phyloP scores from a whole-genome alignment of 2,797 vertebrate genomes.

The Pithecia hirsuta region DNA sequence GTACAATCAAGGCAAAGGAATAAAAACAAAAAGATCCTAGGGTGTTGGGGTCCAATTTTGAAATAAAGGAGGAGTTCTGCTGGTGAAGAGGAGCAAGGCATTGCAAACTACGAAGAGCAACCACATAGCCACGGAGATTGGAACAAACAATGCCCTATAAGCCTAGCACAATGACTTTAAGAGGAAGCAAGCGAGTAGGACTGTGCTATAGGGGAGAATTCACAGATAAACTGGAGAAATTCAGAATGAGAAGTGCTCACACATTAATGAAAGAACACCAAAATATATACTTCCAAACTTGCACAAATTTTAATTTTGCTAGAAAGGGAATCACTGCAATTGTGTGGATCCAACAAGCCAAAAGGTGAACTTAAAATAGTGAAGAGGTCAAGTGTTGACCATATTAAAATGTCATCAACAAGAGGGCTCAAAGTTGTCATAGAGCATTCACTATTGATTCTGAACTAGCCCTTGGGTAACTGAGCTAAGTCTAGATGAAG shows the following conservation, averaged over 20 bases:
- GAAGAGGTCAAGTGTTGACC: background rate
- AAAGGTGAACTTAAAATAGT: background rate
- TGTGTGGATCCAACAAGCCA: background rate
- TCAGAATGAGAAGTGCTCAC: background rate
- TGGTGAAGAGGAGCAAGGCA: background rate
- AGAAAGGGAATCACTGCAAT: background rate
- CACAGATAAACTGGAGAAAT: background rate
- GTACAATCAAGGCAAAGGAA: background rate
- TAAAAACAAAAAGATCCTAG: background rate
- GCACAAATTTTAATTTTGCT: slow-evolving; percentile 9
- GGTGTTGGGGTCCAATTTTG: background rate
- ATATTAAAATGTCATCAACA: slow-evolving; percentile 27
- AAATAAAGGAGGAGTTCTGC: background rate
- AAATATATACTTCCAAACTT: background rate
- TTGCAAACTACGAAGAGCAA: background rate
- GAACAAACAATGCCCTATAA: background rate
- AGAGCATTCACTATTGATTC: background rate
- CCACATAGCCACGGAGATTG: background rate
- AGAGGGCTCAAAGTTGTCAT: background rate
- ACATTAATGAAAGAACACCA: background rate
- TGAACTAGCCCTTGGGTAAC: background rate
- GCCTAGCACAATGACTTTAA: background rate
- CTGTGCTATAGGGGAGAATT: background rate
- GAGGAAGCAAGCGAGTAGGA: background rate
- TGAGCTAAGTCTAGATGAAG: background rate